Evolutionary conservation across 2,113 vertebrate species (phyloP).

Genomic region (Polypterus bichir): DNA sequence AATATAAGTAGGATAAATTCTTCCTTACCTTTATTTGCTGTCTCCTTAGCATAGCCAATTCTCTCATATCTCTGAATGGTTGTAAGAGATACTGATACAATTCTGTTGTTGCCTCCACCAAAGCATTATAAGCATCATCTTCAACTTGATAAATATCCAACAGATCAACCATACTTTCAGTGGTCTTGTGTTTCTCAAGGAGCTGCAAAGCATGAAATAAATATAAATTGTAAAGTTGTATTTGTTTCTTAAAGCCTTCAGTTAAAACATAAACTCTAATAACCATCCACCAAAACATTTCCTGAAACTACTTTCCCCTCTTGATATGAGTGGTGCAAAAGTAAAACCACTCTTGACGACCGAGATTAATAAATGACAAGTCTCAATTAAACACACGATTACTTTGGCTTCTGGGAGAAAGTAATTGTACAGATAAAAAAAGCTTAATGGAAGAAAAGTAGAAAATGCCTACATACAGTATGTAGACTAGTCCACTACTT

Average conservation of each 20-base stretch:
- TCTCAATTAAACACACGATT: too few species aligned
- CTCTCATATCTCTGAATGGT: slow-evolving; percentile 94
- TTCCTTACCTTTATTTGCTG: slow-evolving; percentile 90
- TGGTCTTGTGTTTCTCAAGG: slow-evolving; percentile 79
- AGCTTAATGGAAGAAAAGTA: too few species aligned
- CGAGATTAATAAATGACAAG: too few species aligned
- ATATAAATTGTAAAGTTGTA: neutral
- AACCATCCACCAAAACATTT: too few species aligned
- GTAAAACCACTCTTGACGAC: too few species aligned
- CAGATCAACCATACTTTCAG: slow-evolving; percentile 89
- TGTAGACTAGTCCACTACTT: too few species aligned
- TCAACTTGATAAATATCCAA: slow-evolving; percentile 84
- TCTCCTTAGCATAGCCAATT: slow-evolving; percentile 83
- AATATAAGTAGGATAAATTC: neutral
- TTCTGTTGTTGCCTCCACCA: slow-evolving; percentile 84
- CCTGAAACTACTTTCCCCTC: too few species aligned
- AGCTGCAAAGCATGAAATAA: slow-evolving; percentile 45
- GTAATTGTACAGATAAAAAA: too few species aligned
- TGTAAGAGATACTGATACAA: slow-evolving; percentile 93
- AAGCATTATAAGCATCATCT: slow-evolving; percentile 72
- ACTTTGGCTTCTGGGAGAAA: too few species aligned
- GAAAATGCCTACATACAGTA: too few species aligned
- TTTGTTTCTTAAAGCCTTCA: neutral
- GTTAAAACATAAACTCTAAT: too few species aligned
- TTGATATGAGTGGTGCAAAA: too few species aligned